Conservation (phyloP, 2,888 invertebrate species). For the Ophion costatus region DNA sequence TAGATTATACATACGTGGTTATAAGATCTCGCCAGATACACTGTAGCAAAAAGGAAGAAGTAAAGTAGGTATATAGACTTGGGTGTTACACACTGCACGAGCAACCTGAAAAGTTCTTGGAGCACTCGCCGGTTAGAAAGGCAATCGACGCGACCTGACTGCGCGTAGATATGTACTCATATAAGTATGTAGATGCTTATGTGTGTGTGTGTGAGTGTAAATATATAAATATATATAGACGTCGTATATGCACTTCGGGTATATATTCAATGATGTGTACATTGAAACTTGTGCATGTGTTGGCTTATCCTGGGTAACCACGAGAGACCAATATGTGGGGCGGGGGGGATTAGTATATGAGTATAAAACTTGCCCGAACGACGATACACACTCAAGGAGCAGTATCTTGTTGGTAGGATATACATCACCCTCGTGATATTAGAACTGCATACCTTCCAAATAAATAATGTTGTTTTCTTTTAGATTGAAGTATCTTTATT, state of each 20-base stretch:
- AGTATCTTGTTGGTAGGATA: conserved; percentile 69
- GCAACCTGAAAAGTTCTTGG: conserved; percentile 58
- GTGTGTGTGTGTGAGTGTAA: background rate
- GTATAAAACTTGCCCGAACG: conserved; percentile 61
- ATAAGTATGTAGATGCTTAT: background rate
- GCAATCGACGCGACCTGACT: conserved; percentile 69
- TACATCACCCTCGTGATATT: conserved; percentile 68
- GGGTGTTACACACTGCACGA: conserved; percentile 21
- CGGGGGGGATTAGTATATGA: conserved; percentile 37
- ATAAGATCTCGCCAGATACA: conserved; percentile 9
- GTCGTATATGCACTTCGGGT: conserved; percentile 51
- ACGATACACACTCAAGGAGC: conserved; percentile 50
- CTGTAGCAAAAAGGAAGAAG: conserved; percentile 40
- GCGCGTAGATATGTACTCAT: conserved; percentile 30
- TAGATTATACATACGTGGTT: conserved; percentile 9
- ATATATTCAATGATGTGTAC: conserved; percentile 36
- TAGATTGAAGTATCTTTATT: too few relatives aligned
- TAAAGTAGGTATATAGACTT: conserved; percentile 20
- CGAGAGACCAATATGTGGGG: conserved; percentile 20
- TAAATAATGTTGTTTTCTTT: too few relatives aligned
- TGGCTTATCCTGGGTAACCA: conserved; percentile 36
- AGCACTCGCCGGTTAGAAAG: conserved; percentile 77
- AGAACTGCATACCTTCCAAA: too few relatives aligned
- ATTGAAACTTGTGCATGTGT: conserved; percentile 31
- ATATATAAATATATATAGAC: conserved; percentile 24